phyloP scores from a whole-genome alignment of 64 coral and sea anemone species.

The Actinia tenebrosa region DNA sequence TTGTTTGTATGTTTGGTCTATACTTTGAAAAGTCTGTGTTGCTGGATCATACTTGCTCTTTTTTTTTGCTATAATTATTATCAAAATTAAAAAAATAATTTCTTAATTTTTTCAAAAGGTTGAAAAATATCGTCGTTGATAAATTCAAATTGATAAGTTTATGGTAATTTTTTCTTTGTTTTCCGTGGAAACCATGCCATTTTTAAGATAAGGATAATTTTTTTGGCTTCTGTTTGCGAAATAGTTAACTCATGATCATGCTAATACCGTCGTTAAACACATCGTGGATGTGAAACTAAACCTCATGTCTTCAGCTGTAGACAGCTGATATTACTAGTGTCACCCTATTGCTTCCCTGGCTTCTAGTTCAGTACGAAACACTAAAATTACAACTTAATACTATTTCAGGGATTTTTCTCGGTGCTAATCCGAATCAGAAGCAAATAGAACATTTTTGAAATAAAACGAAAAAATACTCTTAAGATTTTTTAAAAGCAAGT shows the following conservation, averaged over 20 bases:
- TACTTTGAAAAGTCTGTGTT: background rate
- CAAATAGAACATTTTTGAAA: background rate
- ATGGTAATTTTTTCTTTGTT: background rate
- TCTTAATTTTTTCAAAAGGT: background rate
- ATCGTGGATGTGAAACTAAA: background rate
- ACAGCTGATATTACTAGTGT: background rate
- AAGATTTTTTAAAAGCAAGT: background rate
- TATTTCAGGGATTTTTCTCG: background rate
- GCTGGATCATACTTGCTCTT: background rate
- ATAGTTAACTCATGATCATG: conserved; percentile 1
- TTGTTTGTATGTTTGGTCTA: background rate
- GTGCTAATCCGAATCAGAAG: background rate
- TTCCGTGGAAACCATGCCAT: background rate
- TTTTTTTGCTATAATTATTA: background rate
- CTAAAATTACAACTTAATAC: background rate
- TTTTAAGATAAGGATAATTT: background rate
- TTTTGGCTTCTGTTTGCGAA: background rate
- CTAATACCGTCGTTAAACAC: conserved; percentile 4
- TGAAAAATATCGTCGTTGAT: background rate
- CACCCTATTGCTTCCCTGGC: background rate
- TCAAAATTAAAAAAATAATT: background rate
- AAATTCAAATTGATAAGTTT: background rate
- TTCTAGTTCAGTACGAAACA: background rate
- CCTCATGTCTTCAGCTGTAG: background rate
- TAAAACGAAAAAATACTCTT: background rate